These are phyloP conservation scores for Sapajus apella DNA, from an alignment of 2,113 vertebrate genomes.

Conservation along the genomic window DNA sequence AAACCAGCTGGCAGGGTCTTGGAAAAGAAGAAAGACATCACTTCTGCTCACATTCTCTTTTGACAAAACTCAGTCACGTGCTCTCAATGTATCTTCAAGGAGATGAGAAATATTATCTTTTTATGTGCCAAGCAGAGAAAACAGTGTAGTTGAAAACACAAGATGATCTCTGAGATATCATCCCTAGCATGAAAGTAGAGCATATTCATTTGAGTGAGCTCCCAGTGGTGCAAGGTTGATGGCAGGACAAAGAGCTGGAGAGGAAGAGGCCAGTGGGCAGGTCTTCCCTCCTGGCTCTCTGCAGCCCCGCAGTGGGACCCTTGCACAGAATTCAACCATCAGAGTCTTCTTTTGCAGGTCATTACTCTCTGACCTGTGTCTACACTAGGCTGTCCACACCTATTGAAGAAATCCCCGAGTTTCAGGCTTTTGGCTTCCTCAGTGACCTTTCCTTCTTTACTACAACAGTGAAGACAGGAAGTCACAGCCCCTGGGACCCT, in stretches of 20 bases:
- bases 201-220: background rate
- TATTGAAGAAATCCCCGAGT: background rate
- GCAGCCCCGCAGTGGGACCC: background rate
- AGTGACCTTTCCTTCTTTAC: conserved; percentile 69
- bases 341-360: conserved; percentile 37
- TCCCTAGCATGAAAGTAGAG: background rate
- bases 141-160: background rate
- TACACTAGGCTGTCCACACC: conserved; percentile 51
- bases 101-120: background rate
- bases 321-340: background rate
- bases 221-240: background rate
- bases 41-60: background rate
- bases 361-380: conserved; percentile 58
- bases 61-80: background rate
- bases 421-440: conserved; percentile 60
- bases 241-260: too few species aligned
- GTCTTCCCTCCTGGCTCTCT: background rate
- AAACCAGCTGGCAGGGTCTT: background rate
- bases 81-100: background rate
- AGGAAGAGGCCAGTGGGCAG: background rate
- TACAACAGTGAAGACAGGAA: conserved; percentile 48
- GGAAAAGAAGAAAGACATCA: background rate
- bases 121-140: background rate
- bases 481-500: conserved; percentile 2
- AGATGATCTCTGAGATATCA: background rate